phyloP scores from a whole-genome alignment of 2,888 invertebrate genomes.

The Odontocerum albicorne region DNA sequence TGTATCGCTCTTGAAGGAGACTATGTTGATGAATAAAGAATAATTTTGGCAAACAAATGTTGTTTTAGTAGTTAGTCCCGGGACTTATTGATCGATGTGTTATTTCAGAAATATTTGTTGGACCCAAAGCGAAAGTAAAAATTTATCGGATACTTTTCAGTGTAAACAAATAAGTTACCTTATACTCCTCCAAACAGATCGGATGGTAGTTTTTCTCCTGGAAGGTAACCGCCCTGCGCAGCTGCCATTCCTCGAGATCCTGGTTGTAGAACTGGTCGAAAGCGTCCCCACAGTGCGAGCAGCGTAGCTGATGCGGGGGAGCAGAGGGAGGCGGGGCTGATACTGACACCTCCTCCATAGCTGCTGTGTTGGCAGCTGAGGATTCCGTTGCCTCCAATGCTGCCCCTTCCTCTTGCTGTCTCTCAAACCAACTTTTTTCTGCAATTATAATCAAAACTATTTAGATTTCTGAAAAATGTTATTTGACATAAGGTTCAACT shows the following conservation, averaged over 20 bases:
- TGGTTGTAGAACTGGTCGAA: conserved; percentile 97
- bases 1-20: no score
- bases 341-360: conserved; percentile 51
- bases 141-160: no score
- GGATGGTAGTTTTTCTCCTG: conserved; percentile 86
- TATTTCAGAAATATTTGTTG: no score
- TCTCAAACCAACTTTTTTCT: conserved; percentile 87
- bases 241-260: conserved; percentile 97
- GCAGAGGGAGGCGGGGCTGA: conserved; percentile 51
- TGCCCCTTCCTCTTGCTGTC: conserved; percentile 61
- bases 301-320: conserved; percentile 67
- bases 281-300: conserved; percentile 89
- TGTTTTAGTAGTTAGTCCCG: no score
- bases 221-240: conserved; percentile 77
- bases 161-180: no score
- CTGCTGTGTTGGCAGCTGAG: conserved; percentile 48
- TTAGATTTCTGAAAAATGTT: no score
- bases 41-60: no score
- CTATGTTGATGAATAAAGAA: no score
- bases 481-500: no score
- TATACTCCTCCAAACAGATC: conserved; percentile 84
- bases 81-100: no score
- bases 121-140: no score
- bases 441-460: no score
- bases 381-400: conserved; percentile 49